Percentiles rank a stretch among this genome's conserved stretches.
Evolutionary conservation across 2,888 invertebrate species (phyloP).

Genomic region (Brachylomia viminalis): DNA sequence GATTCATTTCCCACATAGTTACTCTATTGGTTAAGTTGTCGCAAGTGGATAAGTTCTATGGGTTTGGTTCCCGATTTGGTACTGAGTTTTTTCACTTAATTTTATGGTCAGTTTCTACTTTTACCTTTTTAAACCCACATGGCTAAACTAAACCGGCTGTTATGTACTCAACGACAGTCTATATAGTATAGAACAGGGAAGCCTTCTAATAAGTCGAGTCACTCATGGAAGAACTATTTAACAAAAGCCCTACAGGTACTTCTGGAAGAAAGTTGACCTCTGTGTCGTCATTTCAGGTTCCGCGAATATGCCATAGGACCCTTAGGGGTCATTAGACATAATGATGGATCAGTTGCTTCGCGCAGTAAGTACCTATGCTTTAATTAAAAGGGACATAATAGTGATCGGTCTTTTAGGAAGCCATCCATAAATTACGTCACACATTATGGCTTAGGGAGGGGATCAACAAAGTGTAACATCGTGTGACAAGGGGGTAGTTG

Average conservation of each 20-base stretch:
- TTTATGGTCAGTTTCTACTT: not conserved
- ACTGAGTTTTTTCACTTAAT: not conserved
- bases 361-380: constrained; percentile 10
- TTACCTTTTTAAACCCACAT: not conserved
- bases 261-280: not conserved
- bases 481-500: not conserved
- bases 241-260: not conserved
- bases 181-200: not conserved
- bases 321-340: not conserved
- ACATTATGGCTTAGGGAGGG: not conserved
- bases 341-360: constrained; percentile 20
- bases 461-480: not conserved
- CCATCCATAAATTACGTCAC: not conserved
- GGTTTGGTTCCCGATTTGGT: not conserved
- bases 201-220: too few relatives aligned
- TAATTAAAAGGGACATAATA: not conserved
- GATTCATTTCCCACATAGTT: not conserved
- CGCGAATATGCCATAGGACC: constrained; percentile 10
- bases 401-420: not conserved
- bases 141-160: too few relatives aligned
- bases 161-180: not conserved
- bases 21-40: not conserved
- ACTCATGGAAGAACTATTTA: too few relatives aligned
- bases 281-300: constrained; percentile 12
- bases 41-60: not conserved